These are phyloP conservation scores for Orchestes rusci DNA, from an alignment of 2,888 invertebrate genomes.

Conservation along the genomic window DNA sequence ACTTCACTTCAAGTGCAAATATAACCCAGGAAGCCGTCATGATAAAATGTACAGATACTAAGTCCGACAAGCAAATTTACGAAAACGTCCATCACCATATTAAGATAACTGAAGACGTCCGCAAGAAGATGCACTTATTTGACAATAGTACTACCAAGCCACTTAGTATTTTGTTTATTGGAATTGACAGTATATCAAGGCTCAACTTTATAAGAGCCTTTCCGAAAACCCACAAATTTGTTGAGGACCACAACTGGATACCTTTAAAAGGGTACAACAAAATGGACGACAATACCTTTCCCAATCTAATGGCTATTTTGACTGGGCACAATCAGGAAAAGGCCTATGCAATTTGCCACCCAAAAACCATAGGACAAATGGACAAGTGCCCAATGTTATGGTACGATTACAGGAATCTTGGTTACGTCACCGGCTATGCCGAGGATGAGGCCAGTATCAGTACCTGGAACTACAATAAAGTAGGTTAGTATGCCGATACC, in stretches of 20 bases:
- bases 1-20: slow-evolving; percentile 42
- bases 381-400: slow-evolving; percentile 72
- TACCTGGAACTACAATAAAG: slow-evolving; percentile 66
- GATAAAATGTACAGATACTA: slow-evolving; percentile 44
- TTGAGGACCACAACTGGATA: slow-evolving; percentile 49
- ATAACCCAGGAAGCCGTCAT: slow-evolving; percentile 46
- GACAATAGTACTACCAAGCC: slow-evolving; percentile 33
- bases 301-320: slow-evolving; percentile 77
- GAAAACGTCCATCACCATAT: slow-evolving; percentile 50
- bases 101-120: slow-evolving; percentile 31
- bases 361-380: slow-evolving; percentile 48
- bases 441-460: slow-evolving; percentile 68
- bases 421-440: slow-evolving; percentile 70
- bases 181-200: slow-evolving; percentile 79
- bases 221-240: slow-evolving; percentile 58
- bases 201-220: slow-evolving; percentile 71
- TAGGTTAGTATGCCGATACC: slow-evolving; percentile 41
- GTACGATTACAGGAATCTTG: slow-evolving; percentile 62
- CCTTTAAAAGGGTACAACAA: slow-evolving; percentile 45
- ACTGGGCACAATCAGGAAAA: slow-evolving; percentile 51
- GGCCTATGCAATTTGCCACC: slow-evolving; percentile 47
- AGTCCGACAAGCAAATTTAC: slow-evolving; percentile 39
- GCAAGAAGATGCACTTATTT: slow-evolving; percentile 26
- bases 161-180: slow-evolving; percentile 68
- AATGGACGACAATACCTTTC: slow-evolving; percentile 83